These are phyloP conservation scores for Aphelenchoides bicaudatus DNA, from an alignment of 2,888 invertebrate genomes.

Conservation along the genomic window DNA sequence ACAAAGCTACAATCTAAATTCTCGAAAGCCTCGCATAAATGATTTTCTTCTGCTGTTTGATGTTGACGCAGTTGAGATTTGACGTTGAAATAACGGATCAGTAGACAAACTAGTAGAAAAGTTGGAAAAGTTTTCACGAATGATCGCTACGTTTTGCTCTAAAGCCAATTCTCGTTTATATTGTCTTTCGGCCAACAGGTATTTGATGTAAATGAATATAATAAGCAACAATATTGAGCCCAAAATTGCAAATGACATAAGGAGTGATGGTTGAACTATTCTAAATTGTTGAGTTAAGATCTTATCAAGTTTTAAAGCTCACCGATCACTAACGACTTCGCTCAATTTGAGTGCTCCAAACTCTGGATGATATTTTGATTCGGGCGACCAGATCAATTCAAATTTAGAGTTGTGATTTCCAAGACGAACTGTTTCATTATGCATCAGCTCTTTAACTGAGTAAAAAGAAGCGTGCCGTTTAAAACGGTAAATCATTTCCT, in stretches of 20 bases:
- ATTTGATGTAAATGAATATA: slow-evolving; percentile 1
- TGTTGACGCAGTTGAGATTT: no score
- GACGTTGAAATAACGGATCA: no score
- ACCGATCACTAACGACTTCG: slow-evolving; percentile 11
- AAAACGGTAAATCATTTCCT: no score
- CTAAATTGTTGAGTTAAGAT: background rate
- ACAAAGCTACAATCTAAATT: no score
- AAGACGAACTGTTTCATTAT: slow-evolving; percentile 8
- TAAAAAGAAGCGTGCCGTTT: slow-evolving; percentile 9
- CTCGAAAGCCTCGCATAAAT: no score
- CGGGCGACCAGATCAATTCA: background rate
- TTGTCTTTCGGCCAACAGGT: no score
- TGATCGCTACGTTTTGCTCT: no score
- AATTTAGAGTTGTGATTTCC: background rate
- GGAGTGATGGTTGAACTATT: background rate
- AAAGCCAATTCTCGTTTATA: no score
- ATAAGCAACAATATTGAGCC: background rate
- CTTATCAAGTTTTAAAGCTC: background rate
- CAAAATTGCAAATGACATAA: slow-evolving; percentile 1
- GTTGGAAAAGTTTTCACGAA: no score
- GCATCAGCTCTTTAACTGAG: slow-evolving; percentile 5
- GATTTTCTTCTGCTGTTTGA: no score
- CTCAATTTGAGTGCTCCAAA: background rate
- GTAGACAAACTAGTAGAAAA: no score
- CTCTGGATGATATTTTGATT: slow-evolving; percentile 5